Base-by-base conservation (phyloP, 2,888 invertebrate genomes). In the Hydriomena furcata region DNA sequence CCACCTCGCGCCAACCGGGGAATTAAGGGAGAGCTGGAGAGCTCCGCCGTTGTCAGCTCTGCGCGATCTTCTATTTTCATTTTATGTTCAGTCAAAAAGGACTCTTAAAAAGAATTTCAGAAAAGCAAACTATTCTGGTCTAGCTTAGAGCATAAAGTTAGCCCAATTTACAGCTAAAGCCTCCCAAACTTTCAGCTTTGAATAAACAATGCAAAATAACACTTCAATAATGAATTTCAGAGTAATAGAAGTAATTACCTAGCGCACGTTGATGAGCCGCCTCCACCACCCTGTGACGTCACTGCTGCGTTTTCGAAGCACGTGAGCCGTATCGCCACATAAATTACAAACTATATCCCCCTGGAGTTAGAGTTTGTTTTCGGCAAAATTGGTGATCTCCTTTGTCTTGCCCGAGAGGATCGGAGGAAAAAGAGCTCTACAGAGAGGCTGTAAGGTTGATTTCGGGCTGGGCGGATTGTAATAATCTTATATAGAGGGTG, bases 321-420 rank as follows among this genome's bases (percentile, higher is more conserved):
- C 84, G 87, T 84, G 84, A 88, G 73, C 74, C 78, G 75, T 71
- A 72, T 68, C 73, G 77, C 71, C 76, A 76, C 78, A 84, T 86
- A 87, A 86, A 88, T 86, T 85, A 84, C 81, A 74, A 83, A 82
- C 89, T 85, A 86, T 89, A 88, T 83, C 85, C 80, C 86, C 68
- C 77, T 82, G 73, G 79, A 82, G 81, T 85, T 88, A 89, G 82
- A 84, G 88, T 89, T 84, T 82, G 81, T 88, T 88, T 90, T 87
- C 76, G 82, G 77, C 77, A 79, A 82, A 86, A 85, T 86, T 81
- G 79, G 74, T 75, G 74, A 67, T 78, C 79, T 87, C 77, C 89
- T 90, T 90, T 89, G 89, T 89, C 86, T 89, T 82, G 71, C 51
- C 56, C 54, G 48, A 48, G 46, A 31, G 52, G 40, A 58, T 52